Percentiles rank a stretch among this genome's conserved stretches.
Conservation (phyloP, 2,888 invertebrate species). For the Agrypnus murinus region DNA sequence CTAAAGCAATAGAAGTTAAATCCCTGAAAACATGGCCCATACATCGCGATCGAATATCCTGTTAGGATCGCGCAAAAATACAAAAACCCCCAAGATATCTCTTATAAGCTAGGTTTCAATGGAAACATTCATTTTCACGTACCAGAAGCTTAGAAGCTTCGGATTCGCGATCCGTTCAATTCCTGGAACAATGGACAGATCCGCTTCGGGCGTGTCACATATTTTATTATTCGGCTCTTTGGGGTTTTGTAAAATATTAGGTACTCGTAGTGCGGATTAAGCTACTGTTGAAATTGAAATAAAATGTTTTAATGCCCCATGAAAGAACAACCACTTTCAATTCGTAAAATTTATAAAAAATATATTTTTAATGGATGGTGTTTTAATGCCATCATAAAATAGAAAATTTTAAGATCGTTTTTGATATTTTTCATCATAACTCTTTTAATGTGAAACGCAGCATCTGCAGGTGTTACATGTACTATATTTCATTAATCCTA, state of each 20-base stretch:
- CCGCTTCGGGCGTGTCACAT: slow-evolving; percentile 14
- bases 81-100: slow-evolving; percentile 17
- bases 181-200: slow-evolving; percentile 28
- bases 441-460: slow-evolving; percentile 19
- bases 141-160: slow-evolving; percentile 14
- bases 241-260: slow-evolving; percentile 13
- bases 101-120: slow-evolving; percentile 22
- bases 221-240: slow-evolving; percentile 20
- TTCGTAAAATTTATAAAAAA: no score
- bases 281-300: slow-evolving; percentile 5
- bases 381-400: no score
- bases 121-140: slow-evolving; percentile 25
- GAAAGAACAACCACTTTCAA: no score
- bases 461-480: slow-evolving; percentile 13
- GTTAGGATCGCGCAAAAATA: slow-evolving; percentile 7
- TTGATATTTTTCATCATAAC: no score
- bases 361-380: no score
- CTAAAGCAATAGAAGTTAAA: slow-evolving; percentile 10
- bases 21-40: background rate
- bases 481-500: slow-evolving; percentile 33
- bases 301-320: no score
- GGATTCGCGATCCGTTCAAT: slow-evolving; percentile 16
- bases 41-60: slow-evolving; percentile 8
- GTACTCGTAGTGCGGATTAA: background rate
- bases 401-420: no score